phyloP scores from a whole-genome alignment of 2,888 invertebrate genomes.

The Acrobasis consociella region DNA sequence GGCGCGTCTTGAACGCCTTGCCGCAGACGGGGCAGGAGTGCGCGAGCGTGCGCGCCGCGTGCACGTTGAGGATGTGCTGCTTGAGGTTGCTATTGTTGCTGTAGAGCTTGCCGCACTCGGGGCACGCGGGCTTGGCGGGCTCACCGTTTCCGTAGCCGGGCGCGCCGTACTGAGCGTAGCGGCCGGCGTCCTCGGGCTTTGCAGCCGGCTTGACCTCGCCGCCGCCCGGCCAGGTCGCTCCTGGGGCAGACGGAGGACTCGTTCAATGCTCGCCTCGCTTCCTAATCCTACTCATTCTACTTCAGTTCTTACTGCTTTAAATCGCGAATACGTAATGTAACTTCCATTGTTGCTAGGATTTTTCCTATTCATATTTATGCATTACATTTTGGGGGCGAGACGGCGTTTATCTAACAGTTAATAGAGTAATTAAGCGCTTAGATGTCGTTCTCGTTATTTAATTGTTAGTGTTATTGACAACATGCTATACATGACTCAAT shows the following conservation, averaged over 20 bases:
- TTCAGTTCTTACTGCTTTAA: not conserved
- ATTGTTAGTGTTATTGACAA: slow-evolving; percentile 68
- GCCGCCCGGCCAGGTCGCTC: slow-evolving; percentile 71
- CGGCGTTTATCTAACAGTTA: slow-evolving; percentile 44
- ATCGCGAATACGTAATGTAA: slow-evolving; percentile 27
- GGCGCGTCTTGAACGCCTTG: slow-evolving; percentile 87
- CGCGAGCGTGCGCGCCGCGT: slow-evolving; percentile 83
- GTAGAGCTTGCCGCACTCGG: slow-evolving; percentile 86
- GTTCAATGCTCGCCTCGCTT: slow-evolving; percentile 56
- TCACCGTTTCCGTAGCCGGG: slow-evolving; percentile 60
- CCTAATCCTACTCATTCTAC: slow-evolving; percentile 26
- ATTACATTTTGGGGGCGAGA: slow-evolving; percentile 39
- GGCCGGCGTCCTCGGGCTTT: slow-evolving; percentile 42
- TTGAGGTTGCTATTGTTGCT: slow-evolving; percentile 87
- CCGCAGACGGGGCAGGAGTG: slow-evolving; percentile 85
- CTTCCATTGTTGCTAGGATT: slow-evolving; percentile 45
- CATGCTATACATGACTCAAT: slow-evolving; percentile 69
- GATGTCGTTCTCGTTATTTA: slow-evolving; percentile 63
- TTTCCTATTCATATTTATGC: slow-evolving; percentile 31
- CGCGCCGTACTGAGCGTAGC: slow-evolving; percentile 44
- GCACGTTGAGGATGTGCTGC: slow-evolving; percentile 87
- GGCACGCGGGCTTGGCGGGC: slow-evolving; percentile 83
- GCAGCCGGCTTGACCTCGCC: slow-evolving; percentile 44
- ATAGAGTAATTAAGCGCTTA: slow-evolving; percentile 54
- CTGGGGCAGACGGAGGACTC: slow-evolving; percentile 77